Evolutionary conservation across 1,140 invertebrate species (phyloP), one percentile per base, ranked within the genome.

Genomic region (Euglossa dilemma): DNA sequence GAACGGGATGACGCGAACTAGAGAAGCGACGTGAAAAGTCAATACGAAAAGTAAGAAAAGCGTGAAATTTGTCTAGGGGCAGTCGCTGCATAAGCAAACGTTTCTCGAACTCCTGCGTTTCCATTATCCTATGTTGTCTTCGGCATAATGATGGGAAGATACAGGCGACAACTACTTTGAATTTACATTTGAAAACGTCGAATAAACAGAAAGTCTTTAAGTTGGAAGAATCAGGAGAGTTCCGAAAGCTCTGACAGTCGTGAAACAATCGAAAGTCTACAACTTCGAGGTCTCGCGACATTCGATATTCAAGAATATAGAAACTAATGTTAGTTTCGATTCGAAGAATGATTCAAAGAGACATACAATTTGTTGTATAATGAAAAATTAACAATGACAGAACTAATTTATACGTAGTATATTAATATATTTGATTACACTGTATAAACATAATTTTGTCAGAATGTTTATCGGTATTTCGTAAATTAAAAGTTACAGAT

Each of bases 161-260:
- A 50, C 50, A 71, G 6, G 28, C 70, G 70, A n/a, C 43, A 43
- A 72, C 28, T 57, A 20, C 70, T 56, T 9, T 20, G 28, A 56
- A 72, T 72, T 72, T 72, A 43, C 70, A 72, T 72, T 43, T n/a
- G 25, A 72, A 72, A 72, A 57, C 70, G 70, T 72, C 28, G 70
- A n/a, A 72, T 43, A 72, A 56, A 72, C 52, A 43, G 70, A 56
- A 43, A 43, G 28, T 56, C 28, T 23, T 8, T 52, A 54, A 57
- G 28, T 56, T 57, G 6, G 70, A 36, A 56, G 70, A 72, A 57
- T 23, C 50, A 43, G 28, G 28, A 18, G 20, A 43, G 54, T 56
- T 72, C 43, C 43, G 9, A 56, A 72, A 56, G 36, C 57, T 72
- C n/a, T 20, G 28, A 18, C 70, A 56, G 43, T 72, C 28, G 11